Evolutionary conservation across 2,888 invertebrate species (phyloP).

Genomic region (Megalurothrips usitatus): DNA sequence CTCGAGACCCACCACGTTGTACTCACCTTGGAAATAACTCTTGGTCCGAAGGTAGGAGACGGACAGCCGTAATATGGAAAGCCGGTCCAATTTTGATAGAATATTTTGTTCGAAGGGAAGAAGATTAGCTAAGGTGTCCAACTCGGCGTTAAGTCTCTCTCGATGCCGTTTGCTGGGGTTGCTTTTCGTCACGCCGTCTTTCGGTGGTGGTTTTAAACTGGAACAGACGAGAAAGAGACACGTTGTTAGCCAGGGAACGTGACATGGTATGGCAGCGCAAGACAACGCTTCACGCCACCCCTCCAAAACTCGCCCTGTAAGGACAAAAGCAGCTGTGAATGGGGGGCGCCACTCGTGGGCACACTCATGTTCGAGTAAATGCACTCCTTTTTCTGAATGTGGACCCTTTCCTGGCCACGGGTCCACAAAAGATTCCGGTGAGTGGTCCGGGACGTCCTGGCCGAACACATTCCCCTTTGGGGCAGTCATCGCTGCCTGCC

Average conservation of each 20-base stretch:
- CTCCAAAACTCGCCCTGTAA: no score
- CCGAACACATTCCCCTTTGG: no score
- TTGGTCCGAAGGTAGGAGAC: conserved; percentile 98
- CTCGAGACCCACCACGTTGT: not conserved
- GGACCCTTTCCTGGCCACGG: no score
- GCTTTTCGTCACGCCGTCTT: conserved; percentile 91
- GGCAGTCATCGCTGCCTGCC: no score
- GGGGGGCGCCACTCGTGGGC: no score
- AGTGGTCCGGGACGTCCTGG: no score
- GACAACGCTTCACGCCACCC: no score
- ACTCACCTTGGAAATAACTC: conserved; percentile 98
- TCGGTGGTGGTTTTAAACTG: conserved; percentile 87
- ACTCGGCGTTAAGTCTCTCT: conserved; percentile 94
- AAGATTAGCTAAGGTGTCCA: conserved; percentile 92
- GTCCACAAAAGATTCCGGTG: no score
- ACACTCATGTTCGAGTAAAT: no score
- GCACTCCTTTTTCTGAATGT: no score
- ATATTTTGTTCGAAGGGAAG: conserved; percentile 97
- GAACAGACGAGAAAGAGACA: conserved; percentile 45
- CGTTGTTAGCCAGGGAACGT: conserved; percentile 21
- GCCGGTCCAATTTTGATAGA: conserved; percentile 94
- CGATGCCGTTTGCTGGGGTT: conserved; percentile 98
- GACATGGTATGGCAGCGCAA: no score
- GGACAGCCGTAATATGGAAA: conserved; percentile 93
- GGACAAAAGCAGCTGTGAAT: no score